phyloP scores from a whole-genome alignment of 64 coral and sea anemone species.

The Hydrozoanthus tunicans region DNA sequence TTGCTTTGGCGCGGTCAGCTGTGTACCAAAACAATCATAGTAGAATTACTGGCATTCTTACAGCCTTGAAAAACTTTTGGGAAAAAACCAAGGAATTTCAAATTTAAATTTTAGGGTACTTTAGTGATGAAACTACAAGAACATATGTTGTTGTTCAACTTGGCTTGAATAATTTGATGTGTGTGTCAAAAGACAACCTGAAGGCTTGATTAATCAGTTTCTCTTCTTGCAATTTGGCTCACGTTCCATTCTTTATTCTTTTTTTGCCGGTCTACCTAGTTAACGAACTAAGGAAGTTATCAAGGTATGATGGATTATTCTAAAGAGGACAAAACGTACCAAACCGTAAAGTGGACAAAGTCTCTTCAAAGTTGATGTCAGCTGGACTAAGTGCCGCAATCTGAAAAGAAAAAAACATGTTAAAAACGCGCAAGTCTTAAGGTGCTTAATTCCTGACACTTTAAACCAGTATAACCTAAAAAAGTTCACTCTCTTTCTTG shows the following conservation, averaged over 20 bases:
- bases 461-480: background rate
- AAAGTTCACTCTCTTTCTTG: too few relatives aligned
- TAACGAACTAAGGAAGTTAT: too few relatives aligned
- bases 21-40: background rate
- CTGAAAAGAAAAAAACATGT: slow-evolving; percentile 35
- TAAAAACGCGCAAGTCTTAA: background rate
- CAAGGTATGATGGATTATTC: background rate
- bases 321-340: slow-evolving; percentile 51
- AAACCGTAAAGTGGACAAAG: slow-evolving; percentile 85
- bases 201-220: too few relatives aligned
- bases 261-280: too few relatives aligned
- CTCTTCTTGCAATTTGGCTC: too few relatives aligned
- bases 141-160: too few relatives aligned
- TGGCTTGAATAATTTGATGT: too few relatives aligned
- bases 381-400: slow-evolving; percentile 94
- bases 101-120: background rate
- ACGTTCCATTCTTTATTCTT: too few relatives aligned
- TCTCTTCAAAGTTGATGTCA: slow-evolving; percentile 94
- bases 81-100: background rate
- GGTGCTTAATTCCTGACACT: background rate
- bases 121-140: too few relatives aligned
- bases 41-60: too few relatives aligned
- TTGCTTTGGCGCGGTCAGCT: slow-evolving; percentile 93
- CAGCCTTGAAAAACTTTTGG: background rate
- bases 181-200: too few relatives aligned